Evolutionary conservation across 2,113 vertebrate species (phyloP).

Genomic region (Etheostoma spectabile): DNA sequence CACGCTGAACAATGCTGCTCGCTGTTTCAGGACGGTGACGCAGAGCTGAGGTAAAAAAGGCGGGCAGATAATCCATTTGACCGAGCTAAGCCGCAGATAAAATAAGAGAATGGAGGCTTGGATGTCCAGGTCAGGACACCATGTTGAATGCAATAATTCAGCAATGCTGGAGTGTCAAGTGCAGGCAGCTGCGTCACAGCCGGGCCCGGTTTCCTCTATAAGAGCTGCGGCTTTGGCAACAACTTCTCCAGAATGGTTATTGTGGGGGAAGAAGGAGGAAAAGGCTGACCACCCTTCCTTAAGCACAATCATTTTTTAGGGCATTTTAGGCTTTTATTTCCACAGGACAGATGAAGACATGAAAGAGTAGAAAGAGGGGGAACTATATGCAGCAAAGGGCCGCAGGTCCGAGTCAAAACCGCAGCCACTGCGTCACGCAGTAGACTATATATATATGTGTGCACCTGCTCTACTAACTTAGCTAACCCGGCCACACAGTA

Average conservation of each 20-base stretch:
- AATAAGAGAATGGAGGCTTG: not conserved
- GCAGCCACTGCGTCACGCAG: no score
- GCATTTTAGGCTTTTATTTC: no score
- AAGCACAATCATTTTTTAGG: conserved; percentile 22
- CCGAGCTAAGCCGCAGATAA: conserved; percentile 6
- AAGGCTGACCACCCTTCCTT: conserved; percentile 46
- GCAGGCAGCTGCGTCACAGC: conserved; percentile 71
- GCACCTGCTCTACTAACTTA: no score
- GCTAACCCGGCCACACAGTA: conserved; percentile 5
- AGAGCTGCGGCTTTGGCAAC: conserved; percentile 71
- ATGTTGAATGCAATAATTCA: conserved; percentile 15
- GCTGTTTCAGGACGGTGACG: conserved; percentile 49
- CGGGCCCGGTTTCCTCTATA: conserved; percentile 68
- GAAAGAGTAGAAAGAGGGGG: no score
- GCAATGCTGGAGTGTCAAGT: conserved; percentile 58
- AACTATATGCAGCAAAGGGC: no score
- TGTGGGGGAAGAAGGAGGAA: conserved; percentile 47
- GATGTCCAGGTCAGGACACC: conserved; percentile 22
- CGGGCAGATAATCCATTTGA: conserved; percentile 35
- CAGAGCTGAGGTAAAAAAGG: conserved; percentile 29
- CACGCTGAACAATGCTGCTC: conserved; percentile 56
- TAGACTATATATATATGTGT: no score
- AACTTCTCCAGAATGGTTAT: conserved; percentile 40
- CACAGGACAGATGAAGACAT: no score
- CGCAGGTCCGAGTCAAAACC: no score